Base-by-base conservation (phyloP, 2,888 invertebrate species). In the Melinaea menophilus region DNA sequence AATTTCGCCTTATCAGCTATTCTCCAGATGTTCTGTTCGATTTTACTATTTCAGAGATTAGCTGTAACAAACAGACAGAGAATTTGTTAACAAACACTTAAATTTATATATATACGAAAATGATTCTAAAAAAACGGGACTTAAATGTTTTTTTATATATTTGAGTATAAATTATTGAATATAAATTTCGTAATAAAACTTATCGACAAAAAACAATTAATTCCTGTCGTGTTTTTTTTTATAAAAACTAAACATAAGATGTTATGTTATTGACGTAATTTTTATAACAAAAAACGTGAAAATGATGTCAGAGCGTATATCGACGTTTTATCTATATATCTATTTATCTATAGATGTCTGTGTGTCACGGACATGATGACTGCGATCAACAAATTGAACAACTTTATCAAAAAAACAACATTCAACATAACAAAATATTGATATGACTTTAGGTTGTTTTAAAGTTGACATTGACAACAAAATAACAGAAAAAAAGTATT, bases 251-350 rank as follows among this genome's bases (percentile, higher is more conserved):
- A 22, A 51, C 51, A 51, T 31, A 51, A 51, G 51, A 5, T 51
- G 22, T 51, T 51, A 11, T 41, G 11, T 9, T 41, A 31, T 31
- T 51, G 51, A 51, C 51, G 51, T 51, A 51, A 51, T 12, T n/a
- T 7, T 48, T 51, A n/a, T 31, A 31, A 51, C 51, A 51, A 51
- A 51, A 51, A 51, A 51, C 22, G 2, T 51, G 5, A 31, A 51
- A 51, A 51, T 51, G 51, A 51, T 51, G 51, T 51, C 51, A 51
- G 51, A 51, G 9, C 31, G 31, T 51, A 31, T 51, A 51, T 51
- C 51, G 51, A 51, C 7, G 9, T 31, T 7, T 51, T 51, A 51
- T 51, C 51, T 51, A 22, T 51, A 22, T n/a, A n/a, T n/a, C n/a
- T n/a, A n/a, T n/a, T n/a, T n/a, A n/a, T n/a, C 51, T 51, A 22